These are phyloP conservation scores for Trichonephila clavipes DNA, from an alignment of 1,140 invertebrate genomes.

Conservation along the genomic window DNA sequence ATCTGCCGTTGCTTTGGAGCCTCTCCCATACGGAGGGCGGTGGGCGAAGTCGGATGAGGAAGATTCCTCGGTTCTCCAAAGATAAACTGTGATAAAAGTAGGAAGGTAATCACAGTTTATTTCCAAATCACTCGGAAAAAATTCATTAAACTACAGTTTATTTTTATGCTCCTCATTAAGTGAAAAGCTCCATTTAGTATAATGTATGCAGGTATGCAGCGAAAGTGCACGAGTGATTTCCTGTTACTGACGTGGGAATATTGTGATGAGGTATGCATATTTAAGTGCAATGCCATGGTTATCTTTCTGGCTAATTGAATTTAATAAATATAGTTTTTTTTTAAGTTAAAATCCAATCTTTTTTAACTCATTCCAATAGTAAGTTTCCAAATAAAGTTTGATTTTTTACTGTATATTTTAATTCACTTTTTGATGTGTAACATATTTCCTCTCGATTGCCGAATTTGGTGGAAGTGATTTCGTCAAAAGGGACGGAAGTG, in stretches of 20 bases:
- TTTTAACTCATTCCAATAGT: too few relatives aligned
- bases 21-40: background rate
- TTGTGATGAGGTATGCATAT: background rate
- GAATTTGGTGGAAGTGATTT: too few relatives aligned
- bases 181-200: background rate
- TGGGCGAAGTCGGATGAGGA: background rate
- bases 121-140: background rate
- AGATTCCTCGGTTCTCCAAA: background rate
- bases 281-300: too few relatives aligned
- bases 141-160: background rate
- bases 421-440: too few relatives aligned
- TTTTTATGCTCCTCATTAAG: background rate
- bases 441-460: too few relatives aligned
- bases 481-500: too few relatives aligned
- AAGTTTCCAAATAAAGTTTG: too few relatives aligned
- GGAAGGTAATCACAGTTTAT: background rate
- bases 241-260: background rate
- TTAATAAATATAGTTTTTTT: too few relatives aligned
- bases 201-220: background rate
- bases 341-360: too few relatives aligned
- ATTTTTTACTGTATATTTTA: too few relatives aligned
- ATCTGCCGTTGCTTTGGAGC: conserved; percentile 13
- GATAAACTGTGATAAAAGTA: background rate
- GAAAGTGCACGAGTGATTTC: background rate
- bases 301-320: too few relatives aligned